phyloP scores from a whole-genome alignment of 1,140 invertebrate species.

The Archegozetes longisetosus region DNA sequence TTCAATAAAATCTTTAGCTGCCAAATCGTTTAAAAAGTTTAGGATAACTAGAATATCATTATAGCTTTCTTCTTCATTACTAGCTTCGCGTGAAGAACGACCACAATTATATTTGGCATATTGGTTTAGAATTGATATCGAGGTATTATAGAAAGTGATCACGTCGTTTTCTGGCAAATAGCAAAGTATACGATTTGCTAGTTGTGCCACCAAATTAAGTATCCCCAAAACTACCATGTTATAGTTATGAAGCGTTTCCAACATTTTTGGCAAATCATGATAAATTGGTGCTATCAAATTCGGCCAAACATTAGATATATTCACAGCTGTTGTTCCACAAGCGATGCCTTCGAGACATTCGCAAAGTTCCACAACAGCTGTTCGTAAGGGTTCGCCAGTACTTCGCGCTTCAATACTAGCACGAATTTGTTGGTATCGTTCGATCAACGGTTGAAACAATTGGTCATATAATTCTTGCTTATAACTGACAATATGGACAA shows the following conservation, averaged over 20 bases:
- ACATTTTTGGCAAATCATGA: conserved; percentile 26
- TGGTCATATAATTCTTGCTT: neutral
- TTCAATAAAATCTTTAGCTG: conserved; percentile 52
- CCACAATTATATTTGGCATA: conserved; percentile 46
- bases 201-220: conserved; percentile 44
- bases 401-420: neutral
- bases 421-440: neutral
- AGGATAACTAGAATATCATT: conserved; percentile 52
- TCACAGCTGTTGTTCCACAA: neutral
- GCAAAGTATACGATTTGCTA: conserved; percentile 17
- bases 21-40: conserved; percentile 48
- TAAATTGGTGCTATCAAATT: conserved; percentile 7
- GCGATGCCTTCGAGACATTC: conserved; percentile 12
- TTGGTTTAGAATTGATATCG: conserved; percentile 44
- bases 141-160: conserved; percentile 41
- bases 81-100: conserved; percentile 32
- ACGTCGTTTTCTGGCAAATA: conserved; percentile 30
- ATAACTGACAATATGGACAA: neutral
- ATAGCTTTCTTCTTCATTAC: conserved; percentile 49
- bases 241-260: conserved; percentile 63
- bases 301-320: neutral
- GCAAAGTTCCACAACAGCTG: conserved; percentile 11
- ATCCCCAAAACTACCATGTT: conserved; percentile 58
- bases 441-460: conserved; percentile 10
- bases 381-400: conserved; percentile 5